A percentile compares a stretch with the other conserved stretches of the same genome.
These are phyloP conservation scores for Crotalus horridus DNA, from an alignment of 2,113 vertebrate genomes.

Conservation along the genomic window DNA sequence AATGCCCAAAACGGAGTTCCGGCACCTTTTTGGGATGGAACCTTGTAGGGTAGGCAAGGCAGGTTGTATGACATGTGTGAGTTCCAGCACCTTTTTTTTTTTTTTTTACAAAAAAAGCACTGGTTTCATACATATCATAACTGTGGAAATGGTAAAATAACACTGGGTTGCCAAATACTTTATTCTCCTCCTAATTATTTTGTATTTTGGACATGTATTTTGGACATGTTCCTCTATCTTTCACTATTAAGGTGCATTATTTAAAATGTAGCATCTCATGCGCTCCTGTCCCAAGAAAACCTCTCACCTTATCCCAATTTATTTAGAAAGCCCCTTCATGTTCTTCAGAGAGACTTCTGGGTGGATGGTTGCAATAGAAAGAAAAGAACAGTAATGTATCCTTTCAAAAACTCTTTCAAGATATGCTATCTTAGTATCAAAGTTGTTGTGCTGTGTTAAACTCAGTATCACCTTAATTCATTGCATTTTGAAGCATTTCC, in stretches of 20 bases:
- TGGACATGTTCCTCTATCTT: background rate
- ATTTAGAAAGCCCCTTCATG: background rate
- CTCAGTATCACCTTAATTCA: background rate
- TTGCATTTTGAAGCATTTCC: background rate
- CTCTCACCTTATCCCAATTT: background rate
- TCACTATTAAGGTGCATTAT: background rate
- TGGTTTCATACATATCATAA: background rate
- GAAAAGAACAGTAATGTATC: too few relatives aligned
- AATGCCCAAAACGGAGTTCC: too few relatives aligned
- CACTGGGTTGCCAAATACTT: background rate
- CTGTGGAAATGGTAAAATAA: background rate
- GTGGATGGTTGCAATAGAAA: background rate
- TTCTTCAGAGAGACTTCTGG: background rate
- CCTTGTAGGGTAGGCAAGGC: too few relatives aligned
- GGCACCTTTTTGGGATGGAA: too few relatives aligned
- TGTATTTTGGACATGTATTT: background rate
- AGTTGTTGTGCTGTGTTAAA: background rate
- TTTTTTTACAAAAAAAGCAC: too few relatives aligned
- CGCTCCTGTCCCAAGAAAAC: background rate
- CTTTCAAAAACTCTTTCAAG: background rate
- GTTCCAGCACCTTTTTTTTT: too few relatives aligned
- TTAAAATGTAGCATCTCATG: background rate
- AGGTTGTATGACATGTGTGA: too few relatives aligned
- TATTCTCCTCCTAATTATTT: background rate
- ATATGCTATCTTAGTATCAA: background rate